These are phyloP conservation scores for Junonia oenone DNA, from an alignment of 2,888 invertebrate genomes.

Conservation along the genomic window DNA sequence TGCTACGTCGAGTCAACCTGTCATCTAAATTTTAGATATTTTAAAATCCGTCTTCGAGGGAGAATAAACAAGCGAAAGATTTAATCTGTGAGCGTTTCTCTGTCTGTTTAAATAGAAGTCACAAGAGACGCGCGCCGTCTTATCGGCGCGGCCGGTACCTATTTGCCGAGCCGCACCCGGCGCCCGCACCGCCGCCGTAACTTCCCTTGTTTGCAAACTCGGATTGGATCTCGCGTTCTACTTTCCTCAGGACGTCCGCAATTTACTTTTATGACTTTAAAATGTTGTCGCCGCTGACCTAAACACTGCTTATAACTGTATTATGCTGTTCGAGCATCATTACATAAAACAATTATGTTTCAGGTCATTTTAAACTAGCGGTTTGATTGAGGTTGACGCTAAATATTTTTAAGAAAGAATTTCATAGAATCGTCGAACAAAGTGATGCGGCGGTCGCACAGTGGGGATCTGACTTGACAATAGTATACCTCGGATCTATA, in stretches of 20 bases:
- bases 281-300: constrained; percentile 58
- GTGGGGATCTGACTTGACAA: constrained; percentile 60
- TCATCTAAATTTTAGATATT: constrained; percentile 57
- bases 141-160: constrained; percentile 67
- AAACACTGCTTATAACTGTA: constrained; percentile 43
- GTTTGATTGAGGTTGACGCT: neutral
- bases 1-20: constrained; percentile 62
- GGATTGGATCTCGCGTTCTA: constrained; percentile 76
- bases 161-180: constrained; percentile 60
- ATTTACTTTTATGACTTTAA: constrained; percentile 76
- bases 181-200: constrained; percentile 56
- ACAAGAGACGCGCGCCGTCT: constrained; percentile 68
- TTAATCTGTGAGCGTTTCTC: constrained; percentile 71
- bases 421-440: constrained; percentile 37
- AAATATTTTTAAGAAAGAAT: constrained; percentile 40
- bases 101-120: constrained; percentile 74
- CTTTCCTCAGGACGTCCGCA: constrained; percentile 71
- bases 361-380: neutral
- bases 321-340: constrained; percentile 25
- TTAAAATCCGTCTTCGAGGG: constrained; percentile 52
- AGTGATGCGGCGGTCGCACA: constrained; percentile 55
- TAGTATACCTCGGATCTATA: constrained; percentile 44
- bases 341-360: neutral
- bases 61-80: constrained; percentile 68
- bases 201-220: constrained; percentile 78